Percentiles rank a stretch among this genome's conserved stretches.
These are phyloP conservation scores for Coregonus clupeaformis DNA, from an alignment of 2,113 vertebrate genomes.

Conservation along the genomic window DNA sequence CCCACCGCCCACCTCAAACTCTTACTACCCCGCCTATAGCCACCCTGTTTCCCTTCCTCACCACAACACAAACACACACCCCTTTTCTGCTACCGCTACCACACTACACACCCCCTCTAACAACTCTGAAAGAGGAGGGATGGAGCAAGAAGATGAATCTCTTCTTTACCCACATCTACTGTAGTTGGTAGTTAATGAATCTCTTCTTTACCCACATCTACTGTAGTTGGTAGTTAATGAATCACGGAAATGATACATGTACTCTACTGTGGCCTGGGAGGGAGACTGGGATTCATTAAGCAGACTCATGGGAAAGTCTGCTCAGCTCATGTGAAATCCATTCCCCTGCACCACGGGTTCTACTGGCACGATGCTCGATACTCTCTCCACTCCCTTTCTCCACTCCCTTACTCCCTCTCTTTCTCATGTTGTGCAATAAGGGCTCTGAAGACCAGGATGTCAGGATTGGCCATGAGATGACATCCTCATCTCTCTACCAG, in stretches of 20 bases:
- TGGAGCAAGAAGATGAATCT: slow-evolving; percentile 28
- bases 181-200: slow-evolving; percentile 51
- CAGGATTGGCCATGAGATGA: slow-evolving; percentile 36
- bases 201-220: slow-evolving; percentile 27
- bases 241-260: slow-evolving; percentile 49
- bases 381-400: no score
- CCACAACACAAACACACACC: background rate
- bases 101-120: slow-evolving; percentile 1
- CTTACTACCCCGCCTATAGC: slow-evolving; percentile 19
- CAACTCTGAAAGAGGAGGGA: slow-evolving; percentile 2
- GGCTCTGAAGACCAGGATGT: slow-evolving; percentile 27
- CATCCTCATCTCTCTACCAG: slow-evolving; percentile 17
- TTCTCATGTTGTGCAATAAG: slow-evolving; percentile 23
- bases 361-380: background rate
- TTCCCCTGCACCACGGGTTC: slow-evolving; percentile 13
- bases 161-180: slow-evolving; percentile 27
- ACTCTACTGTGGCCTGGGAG: slow-evolving; percentile 10
- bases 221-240: slow-evolving; percentile 47
- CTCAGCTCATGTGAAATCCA: slow-evolving; percentile 49
- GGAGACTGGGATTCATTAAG: slow-evolving; percentile 49
- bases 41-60: background rate
- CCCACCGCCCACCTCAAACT: slow-evolving; percentile 31
- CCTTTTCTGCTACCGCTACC: slow-evolving; percentile 15
- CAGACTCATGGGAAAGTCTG: slow-evolving; percentile 28
- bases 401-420: slow-evolving; percentile 29